These are phyloP conservation scores for Acanthosepion lycidas DNA, from an alignment of 2,888 invertebrate genomes.

Conservation along the genomic window DNA sequence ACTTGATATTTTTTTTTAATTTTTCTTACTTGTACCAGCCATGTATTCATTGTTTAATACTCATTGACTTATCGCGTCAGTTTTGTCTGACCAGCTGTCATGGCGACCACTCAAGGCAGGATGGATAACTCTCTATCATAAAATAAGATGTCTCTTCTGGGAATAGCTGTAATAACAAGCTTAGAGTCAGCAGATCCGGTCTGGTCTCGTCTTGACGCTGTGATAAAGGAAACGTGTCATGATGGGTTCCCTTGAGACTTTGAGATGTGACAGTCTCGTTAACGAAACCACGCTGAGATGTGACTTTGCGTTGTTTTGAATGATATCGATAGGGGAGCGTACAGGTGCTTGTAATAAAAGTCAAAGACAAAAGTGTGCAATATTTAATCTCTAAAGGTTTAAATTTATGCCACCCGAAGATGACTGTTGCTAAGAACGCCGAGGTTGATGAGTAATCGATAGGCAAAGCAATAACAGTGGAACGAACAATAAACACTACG, in stretches of 20 bases:
- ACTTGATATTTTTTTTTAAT: too few species aligned
- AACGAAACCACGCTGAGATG: not conserved
- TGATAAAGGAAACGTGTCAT: not conserved
- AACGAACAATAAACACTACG: not conserved
- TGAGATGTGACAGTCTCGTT: constrained; percentile 17
- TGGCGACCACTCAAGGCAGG: not conserved
- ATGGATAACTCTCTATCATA: not conserved
- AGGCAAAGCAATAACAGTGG: not conserved
- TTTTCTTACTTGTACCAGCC: too few species aligned
- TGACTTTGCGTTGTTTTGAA: not conserved
- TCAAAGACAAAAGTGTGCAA: too few species aligned
- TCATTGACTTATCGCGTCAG: not conserved
- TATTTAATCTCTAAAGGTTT: not conserved
- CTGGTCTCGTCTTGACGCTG: not conserved
- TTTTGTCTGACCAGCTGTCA: not conserved
- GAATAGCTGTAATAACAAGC: not conserved
- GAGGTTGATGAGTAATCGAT: not conserved
- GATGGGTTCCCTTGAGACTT: not conserved
- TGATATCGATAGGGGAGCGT: not conserved
- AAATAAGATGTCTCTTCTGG: not conserved
- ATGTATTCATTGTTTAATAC: too few species aligned
- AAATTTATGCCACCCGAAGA: not conserved
- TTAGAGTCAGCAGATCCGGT: not conserved
- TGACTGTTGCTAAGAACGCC: not conserved
- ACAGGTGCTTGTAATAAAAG: not conserved